Evolutionary conservation across 2,888 invertebrate genomes (phyloP), one percentile per base, ranked within the genome.

Genomic region (Lithophane semibrunnea): DNA sequence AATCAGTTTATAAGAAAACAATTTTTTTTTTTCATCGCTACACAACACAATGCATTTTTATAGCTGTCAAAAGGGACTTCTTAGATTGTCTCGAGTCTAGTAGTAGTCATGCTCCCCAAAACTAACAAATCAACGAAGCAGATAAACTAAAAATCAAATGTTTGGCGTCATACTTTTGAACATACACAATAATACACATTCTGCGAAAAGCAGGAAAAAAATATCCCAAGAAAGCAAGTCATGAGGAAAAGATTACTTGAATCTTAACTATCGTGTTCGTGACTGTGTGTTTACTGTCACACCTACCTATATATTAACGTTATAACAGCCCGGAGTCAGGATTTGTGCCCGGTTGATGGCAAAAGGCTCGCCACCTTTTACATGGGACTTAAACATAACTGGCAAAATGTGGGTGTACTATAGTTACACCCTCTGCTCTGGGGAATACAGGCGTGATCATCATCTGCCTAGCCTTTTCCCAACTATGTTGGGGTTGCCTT

Each of bases 241-340:
- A 70, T 66, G 69, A 84, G 81, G 82, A 83, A 84, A 73, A 52
- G 13, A 61, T 83, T 65, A 42, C 54, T 24, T 24, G 16, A 68
- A 60, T 61, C 42, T 54, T 37, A 13, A 74, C 12, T 42, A 60
- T 42, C 61, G 44, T 75, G 63, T 52, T 42, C 61, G 44, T 75
- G 63, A 49, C 47, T 54, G n/a, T 63, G 29, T 80, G 24, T 80
- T 78, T 58, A 58, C 37, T 49, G 29, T 16, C 37, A 10, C 18
- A 52, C 2, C 21, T 52, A 13, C 42, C 21, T 65, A n/a, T 12
- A 42, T 66, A 49, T 74, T 49, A 21, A 60, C 16, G 49, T 2
- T 10, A 56, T 68, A 56, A 54, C 56, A 68, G 29, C 13, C 8
- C 29, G 18, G 18, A 29, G 37, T n/a, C 49, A 29, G 29, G 66